Evolutionary conservation across 1,140 invertebrate species (phyloP), one percentile per base, ranked within the genome.

Genomic region (Teleogryllus occipitalis): DNA sequence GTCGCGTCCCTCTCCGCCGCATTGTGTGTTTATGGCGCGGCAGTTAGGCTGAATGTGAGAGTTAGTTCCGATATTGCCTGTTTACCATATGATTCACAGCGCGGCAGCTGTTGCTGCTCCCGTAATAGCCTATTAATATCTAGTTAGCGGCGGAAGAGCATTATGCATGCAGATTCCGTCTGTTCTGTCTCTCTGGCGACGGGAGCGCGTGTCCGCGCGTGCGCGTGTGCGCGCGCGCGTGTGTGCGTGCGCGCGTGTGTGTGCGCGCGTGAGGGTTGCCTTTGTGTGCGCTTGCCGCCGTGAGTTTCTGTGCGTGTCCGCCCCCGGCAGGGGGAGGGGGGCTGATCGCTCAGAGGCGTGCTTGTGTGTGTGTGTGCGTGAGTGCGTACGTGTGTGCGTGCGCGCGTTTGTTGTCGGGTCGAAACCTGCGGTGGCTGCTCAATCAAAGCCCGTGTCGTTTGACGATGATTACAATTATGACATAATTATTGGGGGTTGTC

Each of bases 21-120:
- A 65, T 65, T 65, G 54, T 65, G 54, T 65, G 54, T 65, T 65
- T 65, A 65, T 65, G 54, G 10, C 54, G 10, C 54, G 10, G 54
- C 54, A 65, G 54, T 65, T 65, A 65, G 54, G 54, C 54, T 65
- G 54, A 65, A 2, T 65, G 54, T 65, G 54, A 65, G 54, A 65
- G 54, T 65, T 18, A 18, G 54, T 65, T 65, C 54, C 54, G 54
- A 65, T 65, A 65, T 65, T 65, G 54, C 54, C 54, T 65, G 54
- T 65, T 65, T 65, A 65, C 54, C 54, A 65, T 65, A 65, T 65
- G 54, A 65, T 65, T 65, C 54, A 65, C 54, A 65, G 54, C 54
- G 18, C 18, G 54, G 54, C 54, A 65, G 54, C 54, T 65, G 54
- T 65, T 65, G 54, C 54, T 18, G 54, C 54, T 14, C 10, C 54